A percentile compares a stretch with the other conserved stretches of the same genome.
Conservation (phyloP, 2,888 invertebrate genomes). For the Eumerus sabulonum region DNA sequence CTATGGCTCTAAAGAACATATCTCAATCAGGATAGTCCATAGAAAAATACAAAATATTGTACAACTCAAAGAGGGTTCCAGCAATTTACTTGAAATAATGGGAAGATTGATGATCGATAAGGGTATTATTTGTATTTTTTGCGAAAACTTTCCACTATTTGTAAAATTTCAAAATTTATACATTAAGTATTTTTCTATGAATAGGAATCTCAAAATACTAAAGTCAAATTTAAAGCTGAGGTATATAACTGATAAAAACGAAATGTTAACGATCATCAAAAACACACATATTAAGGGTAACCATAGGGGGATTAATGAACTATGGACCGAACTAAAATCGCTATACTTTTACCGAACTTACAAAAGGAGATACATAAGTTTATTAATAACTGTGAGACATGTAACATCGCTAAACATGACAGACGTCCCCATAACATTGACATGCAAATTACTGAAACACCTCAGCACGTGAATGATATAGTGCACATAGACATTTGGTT, state of each 20-base stretch:
- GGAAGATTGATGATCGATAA: conserved; percentile 18
- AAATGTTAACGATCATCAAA: conserved; percentile 13
- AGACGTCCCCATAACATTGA: conserved; percentile 4
- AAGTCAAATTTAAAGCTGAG: conserved; percentile 16
- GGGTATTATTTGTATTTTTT: conserved; percentile 18
- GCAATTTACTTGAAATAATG: conserved; percentile 19
- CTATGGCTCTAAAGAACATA: conserved; percentile 11
- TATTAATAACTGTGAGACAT: conserved; percentile 22
- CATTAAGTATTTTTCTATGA: conserved; percentile 7
- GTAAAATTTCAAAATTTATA: conserved; percentile 20
- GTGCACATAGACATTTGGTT: conserved; percentile 25
- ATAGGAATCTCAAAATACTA: conserved; percentile 12
- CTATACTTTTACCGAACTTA: conserved; percentile 20
- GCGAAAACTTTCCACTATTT: conserved; percentile 13
- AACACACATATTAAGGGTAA: conserved; percentile 7
- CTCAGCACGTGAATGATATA: conserved; percentile 19
- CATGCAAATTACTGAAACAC: conserved; percentile 7
- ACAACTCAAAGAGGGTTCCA: conserved; percentile 1
- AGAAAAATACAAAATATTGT: conserved; percentile 28
- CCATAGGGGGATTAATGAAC: conserved; percentile 13
- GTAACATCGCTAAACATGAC: conserved; percentile 20
- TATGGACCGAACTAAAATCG: conserved; percentile 24
- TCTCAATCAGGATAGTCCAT: conserved; percentile 11
- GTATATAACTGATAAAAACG: conserved; percentile 14
- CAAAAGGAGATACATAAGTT: conserved; percentile 17